Evolutionary conservation across 2,113 vertebrate genomes (phyloP), one percentile per base, ranked within the genome.

Genomic region (Crotalus viridis): DNA sequence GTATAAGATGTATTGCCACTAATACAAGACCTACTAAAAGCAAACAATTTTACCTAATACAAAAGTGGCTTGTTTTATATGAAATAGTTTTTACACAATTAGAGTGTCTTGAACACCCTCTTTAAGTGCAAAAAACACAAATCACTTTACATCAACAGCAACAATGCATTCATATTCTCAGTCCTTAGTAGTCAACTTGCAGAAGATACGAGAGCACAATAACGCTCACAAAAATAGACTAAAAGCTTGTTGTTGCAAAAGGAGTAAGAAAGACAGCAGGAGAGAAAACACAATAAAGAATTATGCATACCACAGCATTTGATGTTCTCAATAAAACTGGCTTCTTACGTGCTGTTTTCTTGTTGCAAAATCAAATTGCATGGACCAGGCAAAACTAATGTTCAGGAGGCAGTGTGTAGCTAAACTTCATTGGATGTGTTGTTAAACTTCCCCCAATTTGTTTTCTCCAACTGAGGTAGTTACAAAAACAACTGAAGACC

Each of bases 141-240:
- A 97, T 98, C 98, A 99, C 98, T 97, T 97, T 98, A 98, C 99
- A 99, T 98, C 98, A 98, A 98, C 93, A 98, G 98, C 98, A 98
- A 99, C 98, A 97, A 98, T 98, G 98, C 98, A 98, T 98, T 98
- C 98, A 98, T 98, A 98, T 97, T 98, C 97, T 99, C 98, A 98
- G 97, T 98, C 96, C 98, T 98, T 98, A 99, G 98, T 98, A 98
- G 98, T 98, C 98, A 98, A 98, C 98, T 98, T 97, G 97, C 97
- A 97, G 97, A 97, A 98, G 96, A 98, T 97, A 98, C 97, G 97
- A 98, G 98, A 98, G 97, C 98, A 98, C 97, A 97, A 97, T 96
- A 95, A 98, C 98, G 97, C 97, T 98, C 98, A 99, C 98, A 98
- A 97, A 98, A 98, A 97, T 97, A 98, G 97, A 97, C 96, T 98